Conservation (phyloP, 2,113 vertebrate genomes). For the Toxotes jaculatrix region DNA sequence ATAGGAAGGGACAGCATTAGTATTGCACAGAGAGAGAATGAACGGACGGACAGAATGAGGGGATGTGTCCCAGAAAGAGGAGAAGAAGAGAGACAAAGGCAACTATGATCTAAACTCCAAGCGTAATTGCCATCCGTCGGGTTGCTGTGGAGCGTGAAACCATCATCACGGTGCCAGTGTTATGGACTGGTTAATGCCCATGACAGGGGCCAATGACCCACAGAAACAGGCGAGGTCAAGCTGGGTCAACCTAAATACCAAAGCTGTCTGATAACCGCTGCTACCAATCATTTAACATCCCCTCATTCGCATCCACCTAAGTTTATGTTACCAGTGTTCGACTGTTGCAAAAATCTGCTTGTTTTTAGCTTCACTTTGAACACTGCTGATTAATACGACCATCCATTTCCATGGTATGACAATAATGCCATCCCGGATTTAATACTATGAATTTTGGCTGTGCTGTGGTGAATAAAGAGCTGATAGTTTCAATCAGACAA, state of each 20-base stretch:
- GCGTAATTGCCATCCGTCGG: conserved; percentile 79
- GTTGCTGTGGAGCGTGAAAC: conserved; percentile 84
- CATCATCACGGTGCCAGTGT: conserved; percentile 62
- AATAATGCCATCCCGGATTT: not conserved
- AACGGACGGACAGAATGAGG: conserved; percentile 21
- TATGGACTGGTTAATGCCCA: conserved; percentile 81
- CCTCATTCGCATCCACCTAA: not conserved
- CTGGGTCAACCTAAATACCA: conserved; percentile 51
- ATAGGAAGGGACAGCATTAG: not conserved
- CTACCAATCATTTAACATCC: not conserved
- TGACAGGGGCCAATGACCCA: conserved; percentile 81
- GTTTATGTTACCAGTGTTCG: not conserved
- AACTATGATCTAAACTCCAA: conserved; percentile 90
- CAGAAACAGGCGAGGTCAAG: conserved; percentile 41
- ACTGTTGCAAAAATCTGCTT: not conserved
- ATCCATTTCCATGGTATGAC: conserved; percentile 5
- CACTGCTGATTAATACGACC: conserved; percentile 3
- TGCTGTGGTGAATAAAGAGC: not conserved
- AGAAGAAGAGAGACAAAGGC: conserved; percentile 45
- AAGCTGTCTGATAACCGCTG: too few relatives aligned
- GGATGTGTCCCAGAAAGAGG: conserved; percentile 9
- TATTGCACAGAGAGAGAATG: conserved; percentile 21
- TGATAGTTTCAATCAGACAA: conserved; percentile 2
- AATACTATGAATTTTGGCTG: not conserved
- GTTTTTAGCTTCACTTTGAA: not conserved